phyloP scores from a whole-genome alignment of 2,113 vertebrate species.

The Thamnophis sirtalis region DNA sequence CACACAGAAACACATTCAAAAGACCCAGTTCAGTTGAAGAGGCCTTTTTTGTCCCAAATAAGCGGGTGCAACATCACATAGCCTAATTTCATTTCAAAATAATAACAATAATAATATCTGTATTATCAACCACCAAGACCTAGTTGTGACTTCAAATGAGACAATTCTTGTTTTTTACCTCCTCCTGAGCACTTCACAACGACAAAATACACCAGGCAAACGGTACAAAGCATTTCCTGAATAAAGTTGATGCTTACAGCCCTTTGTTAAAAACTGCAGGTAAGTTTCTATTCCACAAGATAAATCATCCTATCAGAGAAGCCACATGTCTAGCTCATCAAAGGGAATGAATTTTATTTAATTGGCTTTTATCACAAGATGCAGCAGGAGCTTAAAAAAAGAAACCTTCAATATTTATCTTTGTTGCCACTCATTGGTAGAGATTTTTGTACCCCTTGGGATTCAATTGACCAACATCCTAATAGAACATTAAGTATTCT shows the following conservation, averaged over 20 bases:
- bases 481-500: not conserved
- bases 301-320: not conserved
- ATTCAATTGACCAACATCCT: not conserved
- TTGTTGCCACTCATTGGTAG: not conserved
- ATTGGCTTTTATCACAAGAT: not conserved
- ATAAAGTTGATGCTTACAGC: not conserved
- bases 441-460: not conserved
- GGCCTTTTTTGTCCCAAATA: not conserved
- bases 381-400: not conserved
- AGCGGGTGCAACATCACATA: not conserved
- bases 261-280: conserved; percentile 25
- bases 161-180: not conserved
- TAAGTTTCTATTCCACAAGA: not conserved
- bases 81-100: not conserved
- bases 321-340: not conserved
- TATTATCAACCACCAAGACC: not conserved
- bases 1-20: not conserved
- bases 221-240: not conserved
- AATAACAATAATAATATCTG: not conserved
- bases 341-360: not conserved
- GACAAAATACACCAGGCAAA: not conserved
- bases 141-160: not conserved
- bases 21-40: not conserved
- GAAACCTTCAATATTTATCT: not conserved
- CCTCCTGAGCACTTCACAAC: not conserved